Base-by-base conservation (phyloP, 2,797 vertebrate genomes). In the Hirundo rustica region DNA sequence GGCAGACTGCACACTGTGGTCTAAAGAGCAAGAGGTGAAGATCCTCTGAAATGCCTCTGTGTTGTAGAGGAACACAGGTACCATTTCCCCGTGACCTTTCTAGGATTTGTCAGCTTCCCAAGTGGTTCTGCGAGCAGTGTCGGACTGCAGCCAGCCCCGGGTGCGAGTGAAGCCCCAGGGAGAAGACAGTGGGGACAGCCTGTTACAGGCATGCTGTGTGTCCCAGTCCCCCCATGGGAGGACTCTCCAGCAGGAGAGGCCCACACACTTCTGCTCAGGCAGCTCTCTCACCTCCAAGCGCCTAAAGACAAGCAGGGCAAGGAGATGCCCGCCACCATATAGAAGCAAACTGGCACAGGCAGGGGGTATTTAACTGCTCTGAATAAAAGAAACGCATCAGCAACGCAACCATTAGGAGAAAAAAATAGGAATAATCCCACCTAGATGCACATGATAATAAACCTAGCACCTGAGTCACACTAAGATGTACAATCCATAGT, bases 61-160 rank as follows among this genome's bases (percentile, higher is more conserved):
- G 18, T 6, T 58, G 27, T 36, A 7, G n/a, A 67, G 48, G 50
- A 70, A 55, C 25, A 86, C 34, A 48, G 60, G 64, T 38, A 40
- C 38, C 34, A 23, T 29, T 81, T 72, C 18, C 18, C n/a, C 0
- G 0, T 53, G 50, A 45, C 25, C 47, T n/a, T 50, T 21, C 40
- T 16, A 60, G 81, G n/a, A 30, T 82, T 66, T 50, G 16, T 38
- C 19, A 62, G n/a, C 12, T 36, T 55, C 42, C 29, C 4, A 1
- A 38, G 30, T 66, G 58, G 15, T 65, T 80, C 42, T 78, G 10
- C 21, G 26, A 50, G n/a, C 44, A 58, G 3, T 30, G 8, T 4
- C 0, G 0, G 47, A 19, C 81, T 36, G 9, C 0, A 64, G 32
- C 13, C 53, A 50, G n/a, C 54, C 66, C 58, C 23, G 15, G 32